Conservation (phyloP, 2,113 vertebrate species). For the Apeltes quadracus region DNA sequence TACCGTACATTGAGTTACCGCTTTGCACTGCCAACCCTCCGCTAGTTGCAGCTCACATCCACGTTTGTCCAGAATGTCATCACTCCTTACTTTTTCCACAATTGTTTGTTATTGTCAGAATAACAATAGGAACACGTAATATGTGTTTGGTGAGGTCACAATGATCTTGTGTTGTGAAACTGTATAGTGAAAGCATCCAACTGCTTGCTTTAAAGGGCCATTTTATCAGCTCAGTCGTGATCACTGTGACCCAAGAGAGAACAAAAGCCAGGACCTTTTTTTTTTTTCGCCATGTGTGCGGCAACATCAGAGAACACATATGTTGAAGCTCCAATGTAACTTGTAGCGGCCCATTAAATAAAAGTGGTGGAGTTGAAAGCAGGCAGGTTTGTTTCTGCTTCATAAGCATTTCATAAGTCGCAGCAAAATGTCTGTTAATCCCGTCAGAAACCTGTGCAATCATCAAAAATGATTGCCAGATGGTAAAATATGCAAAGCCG, state of each 20-base stretch:
- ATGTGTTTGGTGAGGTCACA: too few species aligned
- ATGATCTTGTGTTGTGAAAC: background rate
- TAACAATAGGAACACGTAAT: background rate
- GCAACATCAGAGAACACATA: background rate
- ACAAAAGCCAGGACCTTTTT: background rate
- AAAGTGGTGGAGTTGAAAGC: slow-evolving; percentile 15
- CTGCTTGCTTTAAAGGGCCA: background rate
- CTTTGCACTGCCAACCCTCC: background rate
- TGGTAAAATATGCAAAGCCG: background rate
- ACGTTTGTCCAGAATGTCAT: background rate
- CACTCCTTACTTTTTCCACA: background rate
- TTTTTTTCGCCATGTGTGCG: background rate
- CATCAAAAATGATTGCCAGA: background rate
- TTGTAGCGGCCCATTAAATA: slow-evolving; percentile 38
- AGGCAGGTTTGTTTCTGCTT: slow-evolving; percentile 26
- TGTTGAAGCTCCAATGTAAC: slow-evolving; percentile 5
- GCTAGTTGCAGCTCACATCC: background rate
- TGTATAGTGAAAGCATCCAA: background rate
- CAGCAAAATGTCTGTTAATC: slow-evolving; percentile 12
- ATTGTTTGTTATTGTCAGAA: background rate
- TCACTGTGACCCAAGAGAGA: slow-evolving; percentile 11
- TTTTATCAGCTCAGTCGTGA: background rate
- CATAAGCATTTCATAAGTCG: background rate
- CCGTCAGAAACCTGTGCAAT: slow-evolving; percentile 13
- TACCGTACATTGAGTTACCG: too few species aligned